Conservation (phyloP, 1,140 invertebrate genomes). For the Cyphomyrmex costatus region DNA sequence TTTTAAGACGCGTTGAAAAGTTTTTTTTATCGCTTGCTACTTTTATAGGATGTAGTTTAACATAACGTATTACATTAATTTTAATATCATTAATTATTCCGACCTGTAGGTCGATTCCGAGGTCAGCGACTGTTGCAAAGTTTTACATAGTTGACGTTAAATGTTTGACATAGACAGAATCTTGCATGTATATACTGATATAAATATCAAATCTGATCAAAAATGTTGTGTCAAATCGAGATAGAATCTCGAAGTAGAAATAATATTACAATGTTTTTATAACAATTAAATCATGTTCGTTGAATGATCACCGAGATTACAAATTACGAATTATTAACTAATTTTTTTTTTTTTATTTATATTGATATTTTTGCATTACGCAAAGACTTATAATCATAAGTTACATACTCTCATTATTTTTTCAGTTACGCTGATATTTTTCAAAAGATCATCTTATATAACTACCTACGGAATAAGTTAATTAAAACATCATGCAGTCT, state of each 20-base stretch:
- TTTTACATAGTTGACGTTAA: background rate
- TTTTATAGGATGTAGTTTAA: background rate
- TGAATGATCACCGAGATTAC: too few relatives aligned
- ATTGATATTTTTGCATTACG: background rate
- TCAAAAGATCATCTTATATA: background rate
- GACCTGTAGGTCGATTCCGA: conserved; percentile 39
- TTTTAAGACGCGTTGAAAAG: background rate
- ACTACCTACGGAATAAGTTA: background rate
- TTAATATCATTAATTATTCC: conserved; percentile 2
- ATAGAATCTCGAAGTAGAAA: too few relatives aligned
- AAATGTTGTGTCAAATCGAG: too few relatives aligned
- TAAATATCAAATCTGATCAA: too few relatives aligned
- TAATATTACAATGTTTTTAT: too few relatives aligned
- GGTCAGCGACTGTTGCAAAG: conserved; percentile 64
- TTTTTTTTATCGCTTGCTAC: background rate
- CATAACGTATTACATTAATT: background rate
- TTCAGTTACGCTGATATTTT: background rate
- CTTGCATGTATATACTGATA: too few relatives aligned
- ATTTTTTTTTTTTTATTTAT: background rate
- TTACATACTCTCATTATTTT: background rate
- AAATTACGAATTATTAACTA: background rate
- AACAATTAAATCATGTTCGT: too few relatives aligned
- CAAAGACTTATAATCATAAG: background rate
- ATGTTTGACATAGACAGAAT: background rate
- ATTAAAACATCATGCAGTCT: background rate